These are phyloP conservation scores for Toxotes lorentzi DNA, from an alignment of 2,797 vertebrate species.

Conservation along the genomic window DNA sequence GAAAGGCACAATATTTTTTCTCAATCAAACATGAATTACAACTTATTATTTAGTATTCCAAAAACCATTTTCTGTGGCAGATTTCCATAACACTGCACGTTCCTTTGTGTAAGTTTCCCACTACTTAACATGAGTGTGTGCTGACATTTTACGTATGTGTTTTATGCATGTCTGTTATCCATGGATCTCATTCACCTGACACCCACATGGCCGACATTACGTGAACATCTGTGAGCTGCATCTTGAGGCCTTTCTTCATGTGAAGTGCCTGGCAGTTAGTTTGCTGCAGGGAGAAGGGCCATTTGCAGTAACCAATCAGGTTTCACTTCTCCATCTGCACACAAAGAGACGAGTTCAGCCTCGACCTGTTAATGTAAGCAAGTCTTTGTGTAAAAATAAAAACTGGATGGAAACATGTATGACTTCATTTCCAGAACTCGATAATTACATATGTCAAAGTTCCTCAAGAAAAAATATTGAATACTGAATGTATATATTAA, in stretches of 20 bases:
- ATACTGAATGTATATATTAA: constrained; percentile 1
- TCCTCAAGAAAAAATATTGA: constrained; percentile 15
- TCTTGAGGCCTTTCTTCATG: constrained; percentile 80
- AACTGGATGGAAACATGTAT: constrained; percentile 23
- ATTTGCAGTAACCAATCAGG: constrained; percentile 78
- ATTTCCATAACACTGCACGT: background rate
- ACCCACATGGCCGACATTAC: constrained; percentile 79
- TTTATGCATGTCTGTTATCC: constrained; percentile 66
- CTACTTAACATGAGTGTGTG: constrained; percentile 10
- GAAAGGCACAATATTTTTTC: background rate
- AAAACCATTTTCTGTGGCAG: background rate
- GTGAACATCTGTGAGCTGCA: constrained; percentile 82
- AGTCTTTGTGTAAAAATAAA: constrained; percentile 44
- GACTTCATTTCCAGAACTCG: constrained; percentile 31
- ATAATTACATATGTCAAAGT: constrained; percentile 8
- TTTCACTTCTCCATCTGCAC: constrained; percentile 77
- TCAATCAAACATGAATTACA: background rate
- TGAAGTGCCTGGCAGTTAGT: constrained; percentile 81
- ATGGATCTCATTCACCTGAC: constrained; percentile 78
- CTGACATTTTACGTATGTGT: constrained; percentile 52
- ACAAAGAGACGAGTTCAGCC: constrained; percentile 62
- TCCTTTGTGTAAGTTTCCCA: constrained; percentile 16
- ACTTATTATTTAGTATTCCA: background rate
- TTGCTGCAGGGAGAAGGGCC: constrained; percentile 71
- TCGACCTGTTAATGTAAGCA: constrained; percentile 61